Base-by-base conservation (phyloP, 1,140 invertebrate genomes). In the Dendrolimus punctatus region DNA sequence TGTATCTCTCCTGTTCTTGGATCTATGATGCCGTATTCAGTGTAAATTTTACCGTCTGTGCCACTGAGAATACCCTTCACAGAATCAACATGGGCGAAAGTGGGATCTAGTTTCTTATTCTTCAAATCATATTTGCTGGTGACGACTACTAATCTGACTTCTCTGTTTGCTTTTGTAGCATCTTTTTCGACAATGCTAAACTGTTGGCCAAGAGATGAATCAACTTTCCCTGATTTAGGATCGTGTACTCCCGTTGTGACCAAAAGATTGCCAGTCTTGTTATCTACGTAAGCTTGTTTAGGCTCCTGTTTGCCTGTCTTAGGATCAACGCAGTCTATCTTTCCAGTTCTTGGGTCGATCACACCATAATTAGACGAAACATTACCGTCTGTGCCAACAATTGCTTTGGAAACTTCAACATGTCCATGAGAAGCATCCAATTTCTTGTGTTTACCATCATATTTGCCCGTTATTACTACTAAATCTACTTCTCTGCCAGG, bases 11-110 rank as follows among this genome's bases (percentile, higher is more conserved):
- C 80, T 42, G 87, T 89, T 58, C 88, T 83, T 1, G 88, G 87
- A 67, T 91, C 90, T 57, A 90, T 90, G 44, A 89, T 80, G n/a
- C 90, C 89, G 51, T 89, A 89, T 64, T 90, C 90, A 5, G 87
- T 88, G 46, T 90, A 89, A 10, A 90, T 89, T 61, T 89, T 84
- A 41, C 89, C 88, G 57, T 87, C 88, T 49, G 88, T 71, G 6
- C 89, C 89, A 73, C 89, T 89, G 7, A 90, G 74, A 7, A 88
- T 80, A 37, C 88, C 90, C 51, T 88, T 89, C 4, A 89, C 80
- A 23, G 89, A 87, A 63, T 90, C 89, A 38, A 89, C 88, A 37
- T 85, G 80, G 57, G 88, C 88, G 57, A 89, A 89, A n/a, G 85
- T 80, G 0, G 89, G 82, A 53, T 90, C 89, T 40, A 89, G 72